Evolutionary conservation across 2,888 invertebrate genomes (phyloP).

Genomic region (Drosophila longiperda): DNA sequence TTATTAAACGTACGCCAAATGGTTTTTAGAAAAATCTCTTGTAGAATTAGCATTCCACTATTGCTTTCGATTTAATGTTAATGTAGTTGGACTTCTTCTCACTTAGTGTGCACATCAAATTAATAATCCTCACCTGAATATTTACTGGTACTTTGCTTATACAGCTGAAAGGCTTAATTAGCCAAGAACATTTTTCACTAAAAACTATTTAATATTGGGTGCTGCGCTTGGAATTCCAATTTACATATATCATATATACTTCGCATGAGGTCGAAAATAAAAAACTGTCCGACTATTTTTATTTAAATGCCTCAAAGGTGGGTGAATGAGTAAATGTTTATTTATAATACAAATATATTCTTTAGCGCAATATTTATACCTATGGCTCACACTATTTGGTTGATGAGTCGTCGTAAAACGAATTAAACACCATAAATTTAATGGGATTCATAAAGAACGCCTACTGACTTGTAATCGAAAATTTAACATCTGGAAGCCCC

Average conservation of each 20-base stretch:
- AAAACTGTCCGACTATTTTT: conserved; percentile 54
- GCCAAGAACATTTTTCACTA: conserved; percentile 45
- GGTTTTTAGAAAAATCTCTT: conserved; percentile 15
- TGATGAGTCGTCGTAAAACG: conserved; percentile 8
- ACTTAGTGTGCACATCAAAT: conserved; percentile 55
- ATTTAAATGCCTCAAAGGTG: conserved; percentile 52
- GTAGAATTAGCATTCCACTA: conserved; percentile 53
- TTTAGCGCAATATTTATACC: neutral
- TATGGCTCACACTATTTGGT: conserved; percentile 3
- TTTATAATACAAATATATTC: conserved; percentile 15
- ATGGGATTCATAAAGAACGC: conserved; percentile 24
- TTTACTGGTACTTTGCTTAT: conserved; percentile 50
- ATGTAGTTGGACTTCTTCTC: conserved; percentile 50
- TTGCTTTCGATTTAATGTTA: conserved; percentile 23
- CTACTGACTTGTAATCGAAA: conserved; percentile 31
- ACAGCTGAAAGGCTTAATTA: conserved; percentile 65
- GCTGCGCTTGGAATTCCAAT: conserved; percentile 30
- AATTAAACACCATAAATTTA: neutral
- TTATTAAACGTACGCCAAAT: conserved; percentile 8
- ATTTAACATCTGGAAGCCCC: conserved; percentile 16
- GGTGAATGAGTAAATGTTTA: conserved; percentile 28
- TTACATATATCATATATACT: conserved; percentile 11
- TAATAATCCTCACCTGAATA: conserved; percentile 73
- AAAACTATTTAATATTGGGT: conserved; percentile 45
- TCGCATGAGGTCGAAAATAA: conserved; percentile 45